phyloP scores from a whole-genome alignment of 1,140 invertebrate genomes.

The Anoplophora glabripennis region DNA sequence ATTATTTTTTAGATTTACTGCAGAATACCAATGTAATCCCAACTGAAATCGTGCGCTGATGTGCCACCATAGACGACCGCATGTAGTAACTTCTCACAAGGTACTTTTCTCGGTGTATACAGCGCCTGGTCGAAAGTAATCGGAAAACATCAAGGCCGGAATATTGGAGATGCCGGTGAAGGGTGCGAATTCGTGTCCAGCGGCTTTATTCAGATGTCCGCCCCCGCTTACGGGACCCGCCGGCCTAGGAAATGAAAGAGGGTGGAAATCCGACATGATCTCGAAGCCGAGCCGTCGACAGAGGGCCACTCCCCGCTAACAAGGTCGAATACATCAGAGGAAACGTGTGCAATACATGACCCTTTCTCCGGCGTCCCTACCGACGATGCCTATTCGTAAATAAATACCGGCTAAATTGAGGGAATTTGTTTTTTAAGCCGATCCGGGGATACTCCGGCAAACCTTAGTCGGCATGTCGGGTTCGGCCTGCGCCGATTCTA shows the following conservation, averaged over 20 bases:
- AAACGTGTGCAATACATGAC: slow-evolving; percentile 6
- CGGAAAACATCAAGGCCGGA: slow-evolving; percentile 7
- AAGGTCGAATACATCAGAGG: slow-evolving; percentile 24
- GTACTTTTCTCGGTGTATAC: too few relatives aligned
- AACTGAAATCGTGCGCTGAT: too few relatives aligned
- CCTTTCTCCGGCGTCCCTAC: slow-evolving; percentile 2
- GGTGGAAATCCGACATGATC: slow-evolving; percentile 35
- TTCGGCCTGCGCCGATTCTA: slow-evolving; percentile 4
- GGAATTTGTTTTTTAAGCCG: slow-evolving; percentile 9
- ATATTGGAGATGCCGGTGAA: slow-evolving; percentile 15
- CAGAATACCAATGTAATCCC: too few relatives aligned
- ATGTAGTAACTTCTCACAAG: too few relatives aligned
- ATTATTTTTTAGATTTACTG: too few relatives aligned
- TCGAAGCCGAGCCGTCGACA: slow-evolving; percentile 25
- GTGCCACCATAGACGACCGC: too few relatives aligned
- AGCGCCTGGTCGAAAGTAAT: neutral
- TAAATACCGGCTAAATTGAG: slow-evolving; percentile 19
- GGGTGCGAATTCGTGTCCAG: slow-evolving; percentile 35
- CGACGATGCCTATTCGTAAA: slow-evolving; percentile 11
- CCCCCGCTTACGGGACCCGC: slow-evolving; percentile 13
- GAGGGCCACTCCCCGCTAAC: slow-evolving; percentile 20
- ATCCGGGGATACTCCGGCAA: neutral
- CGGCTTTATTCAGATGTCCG: slow-evolving; percentile 25
- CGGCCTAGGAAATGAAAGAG: slow-evolving; percentile 33
- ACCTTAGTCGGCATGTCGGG: slow-evolving; percentile 1